Conservation (phyloP, 2,113 vertebrate species). For the Thunnus thynnus region DNA sequence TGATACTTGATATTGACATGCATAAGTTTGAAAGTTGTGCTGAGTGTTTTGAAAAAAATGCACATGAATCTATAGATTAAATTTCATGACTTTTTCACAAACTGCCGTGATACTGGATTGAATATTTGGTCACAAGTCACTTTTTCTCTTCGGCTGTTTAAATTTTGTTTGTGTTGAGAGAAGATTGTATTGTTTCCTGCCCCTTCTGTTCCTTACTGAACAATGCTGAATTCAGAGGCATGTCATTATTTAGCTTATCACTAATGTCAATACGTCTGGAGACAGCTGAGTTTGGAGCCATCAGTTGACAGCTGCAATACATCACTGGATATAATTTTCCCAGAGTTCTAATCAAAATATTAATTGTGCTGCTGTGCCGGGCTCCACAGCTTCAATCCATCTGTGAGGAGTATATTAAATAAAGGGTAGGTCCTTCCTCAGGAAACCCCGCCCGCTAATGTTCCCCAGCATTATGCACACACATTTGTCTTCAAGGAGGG, state of each 20-base stretch:
- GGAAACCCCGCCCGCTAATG: constrained; percentile 52
- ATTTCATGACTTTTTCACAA: too few species aligned
- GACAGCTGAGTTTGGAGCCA: constrained; percentile 46
- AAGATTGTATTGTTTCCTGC: constrained; percentile 6
- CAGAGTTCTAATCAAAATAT: constrained; percentile 70
- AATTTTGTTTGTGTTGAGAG: neutral
- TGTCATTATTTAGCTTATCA: constrained; percentile 32
- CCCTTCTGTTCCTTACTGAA: constrained; percentile 1
- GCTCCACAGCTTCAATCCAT: constrained; percentile 58
- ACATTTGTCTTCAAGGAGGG: constrained; percentile 73
- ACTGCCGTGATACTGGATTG: neutral
- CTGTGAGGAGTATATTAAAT: constrained; percentile 71
- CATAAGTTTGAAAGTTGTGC: too few species aligned
- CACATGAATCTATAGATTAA: too few species aligned
- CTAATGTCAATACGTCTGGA: constrained; percentile 41
- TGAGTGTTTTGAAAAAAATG: too few species aligned
- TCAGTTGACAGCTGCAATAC: constrained; percentile 35
- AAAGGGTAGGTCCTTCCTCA: constrained; percentile 59
- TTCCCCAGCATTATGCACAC: constrained; percentile 63
- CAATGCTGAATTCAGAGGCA: neutral
- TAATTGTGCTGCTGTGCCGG: constrained; percentile 56
- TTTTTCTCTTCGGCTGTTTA: neutral
- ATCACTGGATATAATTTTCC: constrained; percentile 68
- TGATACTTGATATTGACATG: too few species aligned
- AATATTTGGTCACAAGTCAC: constrained; percentile 1